These are phyloP conservation scores for Chionis minor DNA, from an alignment of 2,113 vertebrate species.

Conservation along the genomic window DNA sequence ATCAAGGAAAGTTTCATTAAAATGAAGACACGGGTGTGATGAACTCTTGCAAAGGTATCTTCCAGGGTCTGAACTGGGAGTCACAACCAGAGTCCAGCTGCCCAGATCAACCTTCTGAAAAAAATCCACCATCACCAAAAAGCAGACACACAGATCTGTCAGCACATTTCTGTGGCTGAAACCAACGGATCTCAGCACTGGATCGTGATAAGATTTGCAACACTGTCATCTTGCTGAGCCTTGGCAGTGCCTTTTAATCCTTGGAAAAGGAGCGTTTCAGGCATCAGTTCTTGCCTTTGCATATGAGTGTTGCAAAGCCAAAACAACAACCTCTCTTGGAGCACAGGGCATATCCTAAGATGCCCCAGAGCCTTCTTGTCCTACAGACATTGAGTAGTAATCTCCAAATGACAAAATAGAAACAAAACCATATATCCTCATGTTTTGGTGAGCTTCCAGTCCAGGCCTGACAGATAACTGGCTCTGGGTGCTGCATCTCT, in stretches of 20 bases:
- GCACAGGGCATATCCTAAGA: constrained; percentile 26
- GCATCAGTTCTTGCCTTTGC: neutral
- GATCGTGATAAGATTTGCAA: constrained; percentile 32
- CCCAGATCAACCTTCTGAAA: neutral
- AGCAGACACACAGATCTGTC: neutral
- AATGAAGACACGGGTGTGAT: neutral
- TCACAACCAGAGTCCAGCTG: neutral
- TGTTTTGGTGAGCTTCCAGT: constrained; percentile 24
- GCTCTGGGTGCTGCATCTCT: neutral
- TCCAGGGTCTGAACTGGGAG: neutral
- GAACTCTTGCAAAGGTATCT: neutral
- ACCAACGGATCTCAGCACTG: neutral
- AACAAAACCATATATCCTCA: constrained; percentile 39
- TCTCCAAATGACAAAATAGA: constrained; percentile 33
- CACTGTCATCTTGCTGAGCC: constrained; percentile 24
- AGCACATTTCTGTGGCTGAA: neutral
- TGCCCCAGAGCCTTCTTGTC: neutral
- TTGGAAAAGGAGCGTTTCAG: constrained; percentile 20
- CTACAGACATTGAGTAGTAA: constrained; percentile 20
- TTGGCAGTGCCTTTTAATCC: constrained; percentile 34
- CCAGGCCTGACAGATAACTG: constrained; percentile 48
- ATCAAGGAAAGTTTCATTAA: neutral
- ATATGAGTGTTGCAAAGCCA: constrained; percentile 3
- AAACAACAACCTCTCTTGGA: constrained; percentile 10
- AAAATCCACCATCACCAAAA: neutral